Conservation (phyloP, 2,113 vertebrate species). For the Dasyurus viverrinus region DNA sequence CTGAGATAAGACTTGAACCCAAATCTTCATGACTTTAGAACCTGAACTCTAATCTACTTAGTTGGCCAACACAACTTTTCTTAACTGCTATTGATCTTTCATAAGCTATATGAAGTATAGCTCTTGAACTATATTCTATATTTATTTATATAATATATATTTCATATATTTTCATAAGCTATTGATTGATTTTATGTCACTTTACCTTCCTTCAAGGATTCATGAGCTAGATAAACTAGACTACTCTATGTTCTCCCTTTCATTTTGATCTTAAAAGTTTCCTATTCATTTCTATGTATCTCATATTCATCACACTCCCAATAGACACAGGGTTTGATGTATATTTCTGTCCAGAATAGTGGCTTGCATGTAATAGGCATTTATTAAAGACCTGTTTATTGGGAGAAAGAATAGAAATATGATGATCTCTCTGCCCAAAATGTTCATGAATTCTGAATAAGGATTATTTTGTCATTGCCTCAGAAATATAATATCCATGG, state of each 20-base stretch:
- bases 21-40: neutral
- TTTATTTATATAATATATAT: too few species aligned
- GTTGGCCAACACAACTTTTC: neutral
- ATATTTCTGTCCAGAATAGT: neutral
- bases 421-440: neutral
- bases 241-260: neutral
- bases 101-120: too few species aligned
- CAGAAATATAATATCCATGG: neutral
- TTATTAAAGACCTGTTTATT: neutral
- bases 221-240: neutral
- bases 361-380: neutral
- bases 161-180: too few species aligned
- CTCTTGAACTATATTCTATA: too few species aligned
- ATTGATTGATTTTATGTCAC: neutral
- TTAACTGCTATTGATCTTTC: neutral
- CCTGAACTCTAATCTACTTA: neutral
- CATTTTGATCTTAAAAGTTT: neutral
- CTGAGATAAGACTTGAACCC: neutral
- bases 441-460: neutral
- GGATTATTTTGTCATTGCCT: neutral
- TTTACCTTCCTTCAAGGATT: neutral
- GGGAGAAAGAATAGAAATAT: neutral
- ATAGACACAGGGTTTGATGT: too few species aligned
- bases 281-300: too few species aligned
- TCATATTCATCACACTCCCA: too few species aligned